Evolutionary conservation across 2,797 vertebrate species (phyloP).

Genomic region (Neosilurus mollespiculum): DNA sequence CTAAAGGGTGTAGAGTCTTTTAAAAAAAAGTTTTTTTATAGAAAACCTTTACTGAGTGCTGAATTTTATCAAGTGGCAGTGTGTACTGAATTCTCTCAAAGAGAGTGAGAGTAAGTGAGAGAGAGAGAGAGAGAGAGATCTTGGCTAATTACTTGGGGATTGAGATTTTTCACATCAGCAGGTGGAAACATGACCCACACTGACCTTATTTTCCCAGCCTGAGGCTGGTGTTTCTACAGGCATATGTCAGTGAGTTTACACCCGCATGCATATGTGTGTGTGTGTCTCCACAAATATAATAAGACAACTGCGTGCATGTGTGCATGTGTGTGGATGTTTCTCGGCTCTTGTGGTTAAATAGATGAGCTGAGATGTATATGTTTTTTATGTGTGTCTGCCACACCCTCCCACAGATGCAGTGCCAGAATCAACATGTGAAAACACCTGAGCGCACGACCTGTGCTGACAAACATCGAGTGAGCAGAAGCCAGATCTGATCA

Average conservation of each 20-base stretch:
- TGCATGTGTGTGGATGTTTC: neutral
- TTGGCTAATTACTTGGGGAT: constrained; percentile 37
- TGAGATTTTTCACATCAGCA: constrained; percentile 42
- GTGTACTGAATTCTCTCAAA: neutral
- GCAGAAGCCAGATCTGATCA: constrained; percentile 48
- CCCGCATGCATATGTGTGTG: constrained; percentile 9
- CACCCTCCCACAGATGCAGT: constrained; percentile 39
- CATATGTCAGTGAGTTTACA: constrained; percentile 2
- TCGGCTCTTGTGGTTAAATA: neutral
- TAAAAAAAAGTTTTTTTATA: neutral
- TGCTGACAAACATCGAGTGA: constrained; percentile 29
- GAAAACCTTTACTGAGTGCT: neutral
- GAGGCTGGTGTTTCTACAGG: constrained; percentile 28
- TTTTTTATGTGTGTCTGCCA: constrained; percentile 24
- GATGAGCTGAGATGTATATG: neutral
- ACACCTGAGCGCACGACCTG: constrained; percentile 41
- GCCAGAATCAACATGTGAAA: constrained; percentile 52
- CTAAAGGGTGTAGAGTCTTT: neutral
- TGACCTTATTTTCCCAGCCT: constrained; percentile 47
- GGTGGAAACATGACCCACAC: constrained; percentile 47
- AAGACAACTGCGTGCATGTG: constrained; percentile 4
- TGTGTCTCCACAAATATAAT: neutral
- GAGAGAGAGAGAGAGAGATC: constrained; percentile 10
- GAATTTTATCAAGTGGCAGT: neutral
- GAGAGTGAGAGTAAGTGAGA: neutral